Base-by-base conservation (phyloP, 2,113 vertebrate genomes). In the Oxygymnocypris stewartii region DNA sequence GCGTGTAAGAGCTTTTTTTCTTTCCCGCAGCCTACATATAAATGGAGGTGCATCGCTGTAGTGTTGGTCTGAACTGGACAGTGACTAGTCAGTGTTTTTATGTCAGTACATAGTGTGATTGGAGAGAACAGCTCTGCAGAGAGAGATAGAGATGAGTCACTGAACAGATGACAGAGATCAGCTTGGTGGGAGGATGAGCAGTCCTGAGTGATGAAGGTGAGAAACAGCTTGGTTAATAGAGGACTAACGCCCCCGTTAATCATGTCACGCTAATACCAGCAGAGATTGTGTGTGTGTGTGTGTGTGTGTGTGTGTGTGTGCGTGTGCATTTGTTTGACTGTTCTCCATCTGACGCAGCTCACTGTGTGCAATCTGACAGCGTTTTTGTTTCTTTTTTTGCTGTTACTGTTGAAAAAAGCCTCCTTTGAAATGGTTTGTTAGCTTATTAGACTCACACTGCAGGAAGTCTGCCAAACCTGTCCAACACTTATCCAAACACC, bases 181-280 rank as follows among this genome's bases (percentile, higher is more conserved):
- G 31, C 16, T 79, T 23, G 11, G 91, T 94, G 85, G 94, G 93
- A 93, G 90, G 92, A 85, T 87, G 84, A 88, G 91, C 91, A 91
- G 88, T 87, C 79, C 75, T 93, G 91, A 93, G 92, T 90, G 93
- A 93, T 89, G 91, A 91, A 92, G 90, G 91, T 93, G 92, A 89
- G 91, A 94, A 92, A 91, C 87, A 82, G 87, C 84, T 87, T 88
- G 77, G 51, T 90, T 93, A 92, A 93, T 92, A 90, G 90, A 92
- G 87, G 88, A 90, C 90, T 54, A 89, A 91, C 91, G 75, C 88
- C 91, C 90, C 90, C 92, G 65, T 61, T 20, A 37, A 31, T 49
- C 82, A 47, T 76, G 71, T 49, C 49, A 67, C 40, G 25, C 69
- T 88, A 82, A 80, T 40, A 84, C 73, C 49, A 42, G 59, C 44